These are phyloP conservation scores for Harlomillsia oculata DNA, from an alignment of 1,140 invertebrate genomes.

Conservation along the genomic window DNA sequence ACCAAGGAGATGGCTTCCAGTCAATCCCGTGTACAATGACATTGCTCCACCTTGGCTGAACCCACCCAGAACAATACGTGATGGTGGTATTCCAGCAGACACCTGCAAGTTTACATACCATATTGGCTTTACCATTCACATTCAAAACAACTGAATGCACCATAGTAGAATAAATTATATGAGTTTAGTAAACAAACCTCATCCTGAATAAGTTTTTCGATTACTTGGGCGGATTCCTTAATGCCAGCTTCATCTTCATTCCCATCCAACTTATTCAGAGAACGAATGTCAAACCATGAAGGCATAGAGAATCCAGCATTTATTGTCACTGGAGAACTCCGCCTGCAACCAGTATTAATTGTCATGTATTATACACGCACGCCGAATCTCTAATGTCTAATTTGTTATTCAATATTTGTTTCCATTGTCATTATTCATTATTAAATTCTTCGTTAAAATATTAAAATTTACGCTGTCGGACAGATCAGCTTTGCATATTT, in stretches of 20 bases:
- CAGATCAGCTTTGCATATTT: conserved; percentile 86
- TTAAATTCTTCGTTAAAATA: conserved; percentile 12
- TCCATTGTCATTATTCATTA: neutral
- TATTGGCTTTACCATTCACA: no score
- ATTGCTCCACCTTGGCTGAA: conserved; percentile 88
- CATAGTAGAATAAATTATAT: no score
- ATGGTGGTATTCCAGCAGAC: conserved; percentile 64
- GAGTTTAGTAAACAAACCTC: conserved; percentile 56
- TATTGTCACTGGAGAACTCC: conserved; percentile 63
- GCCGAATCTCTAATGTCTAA: neutral
- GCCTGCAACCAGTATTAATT: conserved; percentile 20
- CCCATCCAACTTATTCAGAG: conserved; percentile 62
- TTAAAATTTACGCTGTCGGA: conserved; percentile 68
- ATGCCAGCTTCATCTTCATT: conserved; percentile 85
- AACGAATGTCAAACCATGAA: conserved; percentile 92
- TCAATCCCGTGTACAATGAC: conserved; percentile 83
- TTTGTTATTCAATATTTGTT: neutral
- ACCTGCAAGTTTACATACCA: no score
- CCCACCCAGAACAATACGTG: conserved; percentile 66
- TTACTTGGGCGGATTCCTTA: conserved; percentile 60
- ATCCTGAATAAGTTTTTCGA: conserved; percentile 72
- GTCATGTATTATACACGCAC: conserved; percentile 6
- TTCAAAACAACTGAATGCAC: no score
- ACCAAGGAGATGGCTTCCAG: conserved; percentile 65
- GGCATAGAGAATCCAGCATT: conserved; percentile 90